Conservation (phyloP, 2,113 vertebrate genomes). For the Hippocampus abdominalis region DNA sequence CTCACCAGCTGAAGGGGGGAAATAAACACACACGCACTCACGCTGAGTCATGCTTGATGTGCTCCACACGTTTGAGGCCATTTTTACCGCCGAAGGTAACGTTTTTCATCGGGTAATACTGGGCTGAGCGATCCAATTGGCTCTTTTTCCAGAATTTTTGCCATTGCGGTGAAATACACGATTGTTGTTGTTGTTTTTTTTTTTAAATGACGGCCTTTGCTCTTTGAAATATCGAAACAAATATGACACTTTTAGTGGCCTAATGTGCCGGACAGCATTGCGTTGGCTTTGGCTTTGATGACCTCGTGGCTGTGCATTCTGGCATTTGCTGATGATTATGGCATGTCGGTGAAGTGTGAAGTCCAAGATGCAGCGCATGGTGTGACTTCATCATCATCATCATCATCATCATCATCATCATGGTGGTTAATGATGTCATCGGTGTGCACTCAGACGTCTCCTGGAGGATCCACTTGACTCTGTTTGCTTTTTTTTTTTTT, state of each 20-base stretch:
- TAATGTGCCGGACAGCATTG: not conserved
- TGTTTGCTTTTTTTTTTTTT: constrained; percentile 61
- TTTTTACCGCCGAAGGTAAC: constrained; percentile 3
- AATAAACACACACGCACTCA: constrained; percentile 47
- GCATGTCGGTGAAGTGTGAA: not conserved
- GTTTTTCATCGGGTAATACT: not conserved
- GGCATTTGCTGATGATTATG: constrained; percentile 8
- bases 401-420: not conserved
- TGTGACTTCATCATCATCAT: not conserved
- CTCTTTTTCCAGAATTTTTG: too few species aligned
- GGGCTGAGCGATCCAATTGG: too few species aligned
- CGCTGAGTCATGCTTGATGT: constrained; percentile 1
- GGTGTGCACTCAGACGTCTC: constrained; percentile 43
- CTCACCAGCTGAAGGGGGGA: constrained; percentile 48
- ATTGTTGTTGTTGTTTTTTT: too few species aligned
- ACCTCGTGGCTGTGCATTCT: not conserved
- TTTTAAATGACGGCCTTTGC: too few species aligned
- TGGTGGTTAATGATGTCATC: constrained; percentile 32
- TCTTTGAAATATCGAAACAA: too few species aligned
- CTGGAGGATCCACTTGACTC: constrained; percentile 59
- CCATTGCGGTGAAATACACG: too few species aligned
- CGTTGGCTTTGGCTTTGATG: not conserved
- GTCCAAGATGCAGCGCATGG: not conserved
- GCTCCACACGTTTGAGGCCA: not conserved
- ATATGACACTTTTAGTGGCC: not conserved